Percentiles rank a stretch among this genome's conserved stretches.
Conservation (phyloP, 2,797 vertebrate species). For the Xiphorhynchus erythropygius region DNA sequence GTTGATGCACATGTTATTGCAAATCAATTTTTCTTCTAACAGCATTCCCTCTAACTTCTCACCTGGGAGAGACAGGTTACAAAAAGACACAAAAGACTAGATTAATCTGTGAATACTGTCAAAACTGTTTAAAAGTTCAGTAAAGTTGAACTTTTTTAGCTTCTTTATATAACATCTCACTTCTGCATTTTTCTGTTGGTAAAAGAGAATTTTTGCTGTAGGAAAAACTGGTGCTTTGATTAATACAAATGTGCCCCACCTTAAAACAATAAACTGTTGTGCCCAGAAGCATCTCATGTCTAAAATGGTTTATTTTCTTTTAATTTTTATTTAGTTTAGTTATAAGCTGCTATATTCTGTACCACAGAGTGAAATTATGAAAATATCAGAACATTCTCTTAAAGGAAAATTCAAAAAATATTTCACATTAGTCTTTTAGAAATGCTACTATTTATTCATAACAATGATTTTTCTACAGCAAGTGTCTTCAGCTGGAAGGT, state of each 20-base stretch:
- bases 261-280: neutral
- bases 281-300: accelerated
- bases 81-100: neutral
- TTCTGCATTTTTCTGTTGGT: neutral
- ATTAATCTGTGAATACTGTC: neutral
- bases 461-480: neutral
- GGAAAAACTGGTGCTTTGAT: neutral
- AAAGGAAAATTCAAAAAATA: neutral
- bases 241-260: neutral
- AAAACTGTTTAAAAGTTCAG: neutral
- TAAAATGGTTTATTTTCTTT: neutral
- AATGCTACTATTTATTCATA: neutral
- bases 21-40: neutral
- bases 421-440: neutral
- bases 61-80: neutral
- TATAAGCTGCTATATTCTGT: neutral
- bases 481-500: neutral
- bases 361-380: neutral
- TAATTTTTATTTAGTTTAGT: neutral
- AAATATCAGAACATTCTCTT: neutral
- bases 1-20: neutral
- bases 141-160: neutral
- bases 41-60: neutral
- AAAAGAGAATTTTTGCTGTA: neutral
- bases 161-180: neutral